Evolutionary conservation across 2,797 vertebrate genomes (phyloP).

Genomic region (Psittacula echo): DNA sequence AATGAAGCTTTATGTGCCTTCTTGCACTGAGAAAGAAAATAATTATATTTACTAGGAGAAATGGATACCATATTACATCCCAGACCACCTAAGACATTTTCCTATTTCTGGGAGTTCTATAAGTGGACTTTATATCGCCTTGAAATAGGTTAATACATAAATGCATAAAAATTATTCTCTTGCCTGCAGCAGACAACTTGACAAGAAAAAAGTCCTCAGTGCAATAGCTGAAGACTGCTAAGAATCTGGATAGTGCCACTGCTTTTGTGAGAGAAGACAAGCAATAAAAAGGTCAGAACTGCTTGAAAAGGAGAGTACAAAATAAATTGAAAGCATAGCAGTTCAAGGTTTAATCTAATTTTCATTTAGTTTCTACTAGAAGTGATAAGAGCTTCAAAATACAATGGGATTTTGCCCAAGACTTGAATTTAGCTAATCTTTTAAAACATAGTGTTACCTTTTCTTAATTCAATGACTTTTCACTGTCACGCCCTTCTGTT

Average conservation of each 20-base stretch:
- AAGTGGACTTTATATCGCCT: neutral
- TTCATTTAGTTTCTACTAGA: neutral
- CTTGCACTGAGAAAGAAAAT: neutral
- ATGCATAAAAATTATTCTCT: neutral
- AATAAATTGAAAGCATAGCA: neutral
- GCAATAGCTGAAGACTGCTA: neutral
- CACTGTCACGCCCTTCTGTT: neutral
- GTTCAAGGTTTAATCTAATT: neutral
- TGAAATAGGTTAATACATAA: neutral
- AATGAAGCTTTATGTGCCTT: neutral
- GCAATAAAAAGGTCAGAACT: neutral
- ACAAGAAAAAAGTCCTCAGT: neutral
- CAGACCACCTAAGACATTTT: neutral
- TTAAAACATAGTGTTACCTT: neutral
- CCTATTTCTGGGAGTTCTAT: neutral
- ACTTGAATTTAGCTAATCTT: neutral
- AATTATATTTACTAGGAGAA: neutral
- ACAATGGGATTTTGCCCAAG: neutral
- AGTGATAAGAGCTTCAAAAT: neutral
- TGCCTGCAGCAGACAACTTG: neutral
- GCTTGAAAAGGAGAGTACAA: neutral
- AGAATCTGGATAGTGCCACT: neutral
- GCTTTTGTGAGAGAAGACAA: neutral
- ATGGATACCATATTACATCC: neutral
- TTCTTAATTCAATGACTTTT: slow-evolving; percentile 5